Base-by-base conservation (phyloP, 1,140 invertebrate species). In the Brachionus koreanus region DNA sequence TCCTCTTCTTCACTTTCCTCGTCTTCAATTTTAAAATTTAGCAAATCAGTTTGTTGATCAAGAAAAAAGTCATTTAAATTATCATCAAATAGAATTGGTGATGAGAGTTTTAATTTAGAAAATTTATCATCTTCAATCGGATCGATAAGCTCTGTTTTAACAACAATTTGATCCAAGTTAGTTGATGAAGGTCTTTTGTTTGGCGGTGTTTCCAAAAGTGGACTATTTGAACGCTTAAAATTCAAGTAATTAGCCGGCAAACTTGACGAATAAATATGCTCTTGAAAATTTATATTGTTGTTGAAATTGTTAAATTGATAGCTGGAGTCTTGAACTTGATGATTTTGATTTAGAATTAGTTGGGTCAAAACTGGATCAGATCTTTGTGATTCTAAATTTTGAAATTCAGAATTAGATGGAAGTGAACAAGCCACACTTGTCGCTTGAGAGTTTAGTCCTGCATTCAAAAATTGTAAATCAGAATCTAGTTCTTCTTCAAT, bases 41-140 rank as follows among this genome's bases (percentile, higher is more conserved):
- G 37, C 35, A 69, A 16, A 16, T 69, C 65, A 2, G 3, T 35
- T 49, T 49, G 74, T 19, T 52, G 74, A 29, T 69, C 65, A 0
- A 69, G 35, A 69, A 69, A 69, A 69, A 69, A 69, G n/a, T 69
- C 65, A 9, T 69, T 69, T 39, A 69, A 37, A 69, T 69, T 69
- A 6, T 69, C 65, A 16, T 37, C 35, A 39, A 39, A 37, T 3
- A 33, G 4, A 6, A 49, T 46, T 25, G 39, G 39, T 25, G 69
- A 74, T 13, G 69, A 74, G 5, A 49, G 12, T 46, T 33, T 49
- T 25, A 74, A 5, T 23, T 74, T 74, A 3, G n/a, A 19, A 23
- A 74, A 46, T 46, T 13, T 74, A 46, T 46, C 37, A 25, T 74
- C 42, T 25, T 74, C 69, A 0, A 39, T 13, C 16, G 65, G 65